Evolutionary conservation across 1,140 invertebrate species (phyloP), one percentile per base, ranked within the genome.

Genomic region (Trichonephila clavipes): DNA sequence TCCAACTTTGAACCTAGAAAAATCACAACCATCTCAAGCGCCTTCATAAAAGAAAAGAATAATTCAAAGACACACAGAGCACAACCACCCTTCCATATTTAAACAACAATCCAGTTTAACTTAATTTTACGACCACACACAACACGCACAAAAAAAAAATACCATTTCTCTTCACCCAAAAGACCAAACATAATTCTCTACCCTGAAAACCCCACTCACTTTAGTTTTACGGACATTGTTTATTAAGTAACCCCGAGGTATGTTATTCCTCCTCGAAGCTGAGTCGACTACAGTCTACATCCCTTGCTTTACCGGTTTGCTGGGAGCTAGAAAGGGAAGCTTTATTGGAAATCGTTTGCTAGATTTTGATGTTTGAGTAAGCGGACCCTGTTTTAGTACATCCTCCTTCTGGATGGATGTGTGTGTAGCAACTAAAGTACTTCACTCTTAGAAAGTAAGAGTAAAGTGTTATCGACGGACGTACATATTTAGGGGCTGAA

Each of bases 321-420:
- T 58, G 82, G 34, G 77, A 82, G 24, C 40, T 58, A 44, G 34
- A 28, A 82, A 82, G 44, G n/a, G 85, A 40, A 24, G 85, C 85
- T 61, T 64, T 87, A 87, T 87, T 87, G 85, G 85, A 87, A 87
- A 87, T 87, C 85, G 85, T 87, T 86, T 19, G 85, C 85, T n/a
- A 18, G 24, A 34, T 64, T 62, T 61, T 58, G 58, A 64, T 87
- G 85, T 87, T 87, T 87, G 85, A 87, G 59, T 64, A 87, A 87
- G 85, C 18, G 85, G 85, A 64, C 24, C 44, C 72, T 77, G 72
- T 77, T 77, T 77, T 77, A 77, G 14, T 77, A 77, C 72, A 77
- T 28, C 66, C 21, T 21, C 66, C 66, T n/a, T 21, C 14, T 51
- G 7, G 72, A 77, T 28, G 81, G 44, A 21, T 62, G 82, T 51